Percentiles rank a stretch among this genome's conserved stretches.
Conservation (phyloP, 2,888 invertebrate species). For the Scrobipalpa costella region DNA sequence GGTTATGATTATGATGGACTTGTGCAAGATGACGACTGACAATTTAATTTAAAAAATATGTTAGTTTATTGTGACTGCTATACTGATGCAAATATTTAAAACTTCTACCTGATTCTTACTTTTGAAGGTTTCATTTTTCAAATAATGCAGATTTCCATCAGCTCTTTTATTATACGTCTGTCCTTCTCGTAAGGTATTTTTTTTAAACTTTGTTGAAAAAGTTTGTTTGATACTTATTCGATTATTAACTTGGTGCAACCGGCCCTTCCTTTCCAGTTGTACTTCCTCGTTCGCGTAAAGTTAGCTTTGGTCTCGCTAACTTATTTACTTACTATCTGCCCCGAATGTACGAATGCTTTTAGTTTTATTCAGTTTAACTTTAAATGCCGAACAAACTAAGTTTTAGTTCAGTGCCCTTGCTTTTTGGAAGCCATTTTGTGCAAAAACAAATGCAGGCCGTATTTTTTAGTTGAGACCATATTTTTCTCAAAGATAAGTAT, state of each 20-base stretch:
- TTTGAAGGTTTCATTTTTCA: too few species aligned
- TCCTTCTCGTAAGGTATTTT: too few species aligned
- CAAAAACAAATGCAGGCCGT: background rate
- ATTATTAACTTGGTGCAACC: background rate
- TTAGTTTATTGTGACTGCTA: too few species aligned
- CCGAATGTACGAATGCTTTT: slow-evolving; percentile 26
- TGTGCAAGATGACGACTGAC: too few species aligned
- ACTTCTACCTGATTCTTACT: too few species aligned
- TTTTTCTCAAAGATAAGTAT: too few species aligned
- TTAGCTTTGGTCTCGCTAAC: slow-evolving; percentile 28
- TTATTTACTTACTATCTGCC: slow-evolving; percentile 28
- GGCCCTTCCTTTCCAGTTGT: slow-evolving; percentile 22
- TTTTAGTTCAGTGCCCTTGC: slow-evolving; percentile 12
- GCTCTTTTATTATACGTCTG: too few species aligned
- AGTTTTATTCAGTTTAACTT: slow-evolving; percentile 25
- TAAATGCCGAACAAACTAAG: slow-evolving; percentile 20
- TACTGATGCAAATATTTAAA: too few species aligned
- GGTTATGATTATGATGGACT: too few species aligned
- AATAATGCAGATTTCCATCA: too few species aligned
- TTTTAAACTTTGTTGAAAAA: background rate
- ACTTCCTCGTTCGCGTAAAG: slow-evolving; percentile 25
- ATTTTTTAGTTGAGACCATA: background rate
- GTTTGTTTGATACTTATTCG: background rate
- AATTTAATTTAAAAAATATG: too few species aligned
- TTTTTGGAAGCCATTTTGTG: background rate